phyloP scores from a whole-genome alignment of 2,113 vertebrate genomes.

The Myotis lucifugus region DNA sequence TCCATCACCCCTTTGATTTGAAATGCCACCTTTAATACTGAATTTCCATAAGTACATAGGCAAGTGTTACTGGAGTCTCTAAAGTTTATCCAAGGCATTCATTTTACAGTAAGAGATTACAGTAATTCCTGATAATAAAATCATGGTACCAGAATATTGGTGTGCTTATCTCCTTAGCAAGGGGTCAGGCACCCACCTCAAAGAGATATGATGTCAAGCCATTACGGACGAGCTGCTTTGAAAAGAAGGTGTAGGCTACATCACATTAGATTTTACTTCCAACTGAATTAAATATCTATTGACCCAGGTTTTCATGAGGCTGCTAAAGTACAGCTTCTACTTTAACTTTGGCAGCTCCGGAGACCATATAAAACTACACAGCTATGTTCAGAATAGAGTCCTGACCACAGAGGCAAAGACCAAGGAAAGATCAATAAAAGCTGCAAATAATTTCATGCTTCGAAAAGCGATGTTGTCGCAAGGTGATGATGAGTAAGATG shows the following conservation, averaged over 20 bases:
- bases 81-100: neutral
- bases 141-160: neutral
- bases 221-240: neutral
- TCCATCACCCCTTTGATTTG: neutral
- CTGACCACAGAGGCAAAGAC: slow-evolving; percentile 20
- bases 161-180: neutral
- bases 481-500: neutral
- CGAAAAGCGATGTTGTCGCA: neutral
- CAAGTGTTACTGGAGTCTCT: neutral
- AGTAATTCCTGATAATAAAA: slow-evolving; percentile 23
- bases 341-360: neutral
- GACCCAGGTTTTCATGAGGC: neutral
- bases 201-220: neutral
- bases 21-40: neutral
- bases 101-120: neutral
- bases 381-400: neutral
- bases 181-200: neutral
- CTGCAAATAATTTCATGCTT: neutral
- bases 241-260: neutral
- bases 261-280: neutral
- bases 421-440: slow-evolving; percentile 10
- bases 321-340: neutral
- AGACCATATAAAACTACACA: neutral
- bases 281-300: neutral
- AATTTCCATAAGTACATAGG: neutral